Conservation (phyloP, 2,888 invertebrate genomes). For the Galerucella nymphaeae region DNA sequence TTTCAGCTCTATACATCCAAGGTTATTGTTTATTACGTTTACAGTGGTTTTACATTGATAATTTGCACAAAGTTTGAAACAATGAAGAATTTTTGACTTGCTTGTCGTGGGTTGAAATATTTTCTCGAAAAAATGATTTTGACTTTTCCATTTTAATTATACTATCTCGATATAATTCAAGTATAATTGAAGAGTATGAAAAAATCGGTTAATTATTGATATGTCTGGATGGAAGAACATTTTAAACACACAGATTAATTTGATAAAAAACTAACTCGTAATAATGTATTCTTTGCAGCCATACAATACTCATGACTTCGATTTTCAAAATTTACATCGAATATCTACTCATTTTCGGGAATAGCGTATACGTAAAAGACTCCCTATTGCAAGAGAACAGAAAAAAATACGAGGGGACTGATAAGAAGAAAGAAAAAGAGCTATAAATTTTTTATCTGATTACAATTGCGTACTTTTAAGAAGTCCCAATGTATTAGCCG, state of each 20-base stretch:
- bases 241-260: background rate
- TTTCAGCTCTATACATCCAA: background rate
- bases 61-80: background rate
- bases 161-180: no score
- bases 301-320: background rate
- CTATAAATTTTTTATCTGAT: constrained; percentile 43
- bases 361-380: background rate
- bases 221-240: no score
- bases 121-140: no score
- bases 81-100: no score
- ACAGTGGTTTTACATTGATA: background rate
- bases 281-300: background rate
- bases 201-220: no score
- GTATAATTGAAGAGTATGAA: no score
- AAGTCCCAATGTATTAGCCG: constrained; percentile 40
- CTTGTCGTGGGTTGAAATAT: no score
- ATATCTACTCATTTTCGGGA: background rate
- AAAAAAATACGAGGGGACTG: constrained; percentile 23
- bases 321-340: background rate
- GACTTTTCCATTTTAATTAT: no score
- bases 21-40: background rate
- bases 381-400: constrained; percentile 8
- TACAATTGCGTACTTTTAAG: constrained; percentile 41
- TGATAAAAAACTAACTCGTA: background rate
- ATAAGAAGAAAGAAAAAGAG: constrained; percentile 31